phyloP scores from a whole-genome alignment of 2,888 invertebrate genomes.

The Eristalis pertinax region DNA sequence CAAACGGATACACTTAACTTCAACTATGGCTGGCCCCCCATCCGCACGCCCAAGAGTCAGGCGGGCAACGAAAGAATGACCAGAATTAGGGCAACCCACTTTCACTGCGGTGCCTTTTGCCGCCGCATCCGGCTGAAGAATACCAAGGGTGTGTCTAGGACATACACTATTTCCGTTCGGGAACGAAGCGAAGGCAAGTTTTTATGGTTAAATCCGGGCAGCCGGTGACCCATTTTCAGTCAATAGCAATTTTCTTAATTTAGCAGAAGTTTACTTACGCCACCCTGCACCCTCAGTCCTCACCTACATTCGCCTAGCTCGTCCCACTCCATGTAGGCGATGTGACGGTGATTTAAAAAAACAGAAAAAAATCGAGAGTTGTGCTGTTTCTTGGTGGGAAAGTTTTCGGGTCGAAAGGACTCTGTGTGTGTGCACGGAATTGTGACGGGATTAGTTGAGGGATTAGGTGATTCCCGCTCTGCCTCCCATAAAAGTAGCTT shows the following conservation, averaged over 20 bases:
- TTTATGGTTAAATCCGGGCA: neutral
- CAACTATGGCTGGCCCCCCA: neutral
- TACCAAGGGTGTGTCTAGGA: conserved; percentile 45
- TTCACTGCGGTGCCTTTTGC: conserved; percentile 7
- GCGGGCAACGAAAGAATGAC: neutral
- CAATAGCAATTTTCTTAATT: conserved; percentile 28
- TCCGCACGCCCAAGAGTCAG: neutral
- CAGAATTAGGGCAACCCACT: conserved; percentile 23
- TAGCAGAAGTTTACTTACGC: conserved; percentile 17
- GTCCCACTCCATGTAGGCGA: neutral
- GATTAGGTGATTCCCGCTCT: conserved; percentile 25
- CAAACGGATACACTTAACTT: conserved; percentile 16
- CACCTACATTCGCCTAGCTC: conserved; percentile 2
- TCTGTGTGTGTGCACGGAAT: neutral
- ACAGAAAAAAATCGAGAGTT: conserved; percentile 12
- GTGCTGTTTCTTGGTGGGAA: neutral
- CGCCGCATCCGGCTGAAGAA: neutral
- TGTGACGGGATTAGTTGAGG: conserved; percentile 10
- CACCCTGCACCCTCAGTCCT: neutral
- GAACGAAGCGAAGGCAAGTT: neutral
- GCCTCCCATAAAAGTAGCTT: conserved; percentile 10
- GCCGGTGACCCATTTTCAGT: conserved; percentile 9
- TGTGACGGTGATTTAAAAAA: conserved; percentile 10
- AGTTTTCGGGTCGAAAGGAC: conserved; percentile 2
- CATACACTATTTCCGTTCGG: conserved; percentile 13